Conservation (phyloP, 2,888 invertebrate species). For the Cistogaster globosa region DNA sequence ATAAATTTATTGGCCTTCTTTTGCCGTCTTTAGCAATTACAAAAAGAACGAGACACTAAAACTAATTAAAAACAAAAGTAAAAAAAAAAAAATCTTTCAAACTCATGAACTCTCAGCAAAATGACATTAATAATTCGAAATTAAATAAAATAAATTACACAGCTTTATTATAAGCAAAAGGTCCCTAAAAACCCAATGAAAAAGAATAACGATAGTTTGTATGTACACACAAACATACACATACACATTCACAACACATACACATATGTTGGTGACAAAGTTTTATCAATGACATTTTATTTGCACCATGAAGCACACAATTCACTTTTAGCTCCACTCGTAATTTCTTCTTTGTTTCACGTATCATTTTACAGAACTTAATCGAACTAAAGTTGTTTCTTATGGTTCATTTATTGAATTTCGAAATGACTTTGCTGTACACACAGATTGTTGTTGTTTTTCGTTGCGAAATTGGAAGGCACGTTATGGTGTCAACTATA, state of each 20-base stretch:
- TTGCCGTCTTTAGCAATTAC: neutral
- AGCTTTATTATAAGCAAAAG: conserved; percentile 7
- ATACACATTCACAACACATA: too few relatives aligned
- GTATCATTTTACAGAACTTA: conserved; percentile 65
- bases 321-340: conserved; percentile 26
- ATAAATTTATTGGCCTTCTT: too few relatives aligned
- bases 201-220: too few relatives aligned
- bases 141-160: conserved; percentile 54
- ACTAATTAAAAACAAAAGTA: conserved; percentile 20
- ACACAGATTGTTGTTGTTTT: neutral
- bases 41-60: neutral
- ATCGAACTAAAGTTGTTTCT: conserved; percentile 63
- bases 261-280: neutral
- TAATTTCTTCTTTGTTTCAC: conserved; percentile 67
- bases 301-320: conserved; percentile 22
- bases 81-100: neutral
- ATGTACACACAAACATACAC: too few relatives aligned
- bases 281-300: conserved; percentile 14
- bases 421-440: conserved; percentile 6
- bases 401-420: conserved; percentile 54
- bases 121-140: conserved; percentile 37
- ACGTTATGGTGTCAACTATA: neutral
- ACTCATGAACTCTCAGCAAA: neutral
- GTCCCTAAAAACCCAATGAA: too few relatives aligned
- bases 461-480: neutral